Evolutionary conservation across 2,113 vertebrate species (phyloP).

Genomic region (Equus quagga): DNA sequence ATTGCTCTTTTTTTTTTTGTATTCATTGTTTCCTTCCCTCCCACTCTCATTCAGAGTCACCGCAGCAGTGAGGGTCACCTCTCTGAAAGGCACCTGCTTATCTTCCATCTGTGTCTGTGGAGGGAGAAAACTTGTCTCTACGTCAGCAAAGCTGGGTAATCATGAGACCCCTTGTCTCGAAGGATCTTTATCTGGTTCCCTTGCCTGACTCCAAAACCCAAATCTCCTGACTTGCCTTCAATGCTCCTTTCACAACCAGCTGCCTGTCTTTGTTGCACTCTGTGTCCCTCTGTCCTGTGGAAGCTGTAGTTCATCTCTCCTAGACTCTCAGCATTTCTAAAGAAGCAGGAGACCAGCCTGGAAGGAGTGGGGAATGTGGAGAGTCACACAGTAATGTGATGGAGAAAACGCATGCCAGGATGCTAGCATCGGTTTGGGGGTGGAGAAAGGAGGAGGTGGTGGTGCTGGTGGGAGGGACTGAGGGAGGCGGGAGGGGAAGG

Average conservation of each 20-base stretch:
- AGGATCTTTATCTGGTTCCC: conserved; percentile 53
- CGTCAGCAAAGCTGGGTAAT: conserved; percentile 4
- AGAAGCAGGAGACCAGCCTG: background rate
- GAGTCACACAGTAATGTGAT: background rate
- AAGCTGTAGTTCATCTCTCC: conserved; percentile 28
- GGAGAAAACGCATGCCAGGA: background rate
- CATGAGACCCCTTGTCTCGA: conserved; percentile 32
- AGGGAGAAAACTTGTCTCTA: conserved; percentile 47
- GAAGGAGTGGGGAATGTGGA: background rate
- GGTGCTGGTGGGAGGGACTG: background rate
- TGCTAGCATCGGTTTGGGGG: background rate
- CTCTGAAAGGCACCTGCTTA: conserved; percentile 52
- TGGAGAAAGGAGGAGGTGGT: background rate
- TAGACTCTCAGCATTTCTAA: background rate
- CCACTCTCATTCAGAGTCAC: conserved; percentile 27
- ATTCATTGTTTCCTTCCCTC: conserved; percentile 18
- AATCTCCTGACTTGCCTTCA: conserved; percentile 35
- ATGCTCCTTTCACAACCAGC: background rate
- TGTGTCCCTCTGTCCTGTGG: background rate
- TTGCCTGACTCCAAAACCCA: background rate
- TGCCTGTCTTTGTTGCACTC: background rate
- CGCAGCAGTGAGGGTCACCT: conserved; percentile 16
- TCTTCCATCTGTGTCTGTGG: background rate
- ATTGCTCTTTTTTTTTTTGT: background rate
- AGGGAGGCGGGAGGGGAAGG: background rate